These are phyloP conservation scores for Burhinus bistriatus DNA, from an alignment of 2,113 vertebrate genomes.

Conservation along the genomic window DNA sequence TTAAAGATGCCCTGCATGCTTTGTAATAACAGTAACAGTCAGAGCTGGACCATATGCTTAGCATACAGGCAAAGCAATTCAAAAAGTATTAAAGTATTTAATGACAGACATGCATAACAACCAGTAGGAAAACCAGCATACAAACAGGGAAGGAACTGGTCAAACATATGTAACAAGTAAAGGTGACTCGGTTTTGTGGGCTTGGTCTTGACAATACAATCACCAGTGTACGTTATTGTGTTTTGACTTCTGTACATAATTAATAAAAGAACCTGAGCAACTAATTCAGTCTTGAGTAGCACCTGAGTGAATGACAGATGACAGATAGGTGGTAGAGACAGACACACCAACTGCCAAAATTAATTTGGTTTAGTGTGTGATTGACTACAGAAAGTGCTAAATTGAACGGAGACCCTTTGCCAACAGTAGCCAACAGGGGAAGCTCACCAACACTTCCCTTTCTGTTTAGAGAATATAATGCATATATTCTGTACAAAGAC, in stretches of 20 bases:
- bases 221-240: neutral
- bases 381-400: neutral
- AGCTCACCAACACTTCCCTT: neutral
- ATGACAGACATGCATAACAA: neutral
- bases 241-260: neutral
- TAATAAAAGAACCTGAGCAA: neutral
- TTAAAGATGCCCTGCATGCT: neutral
- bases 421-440: neutral
- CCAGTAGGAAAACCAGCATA: neutral
- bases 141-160: neutral
- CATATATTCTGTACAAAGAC: neutral
- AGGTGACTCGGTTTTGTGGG: neutral
- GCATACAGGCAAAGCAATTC: neutral
- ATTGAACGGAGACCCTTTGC: neutral
- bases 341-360: neutral
- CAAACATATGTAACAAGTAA: neutral
- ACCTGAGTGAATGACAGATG: neutral
- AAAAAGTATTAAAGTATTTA: neutral
- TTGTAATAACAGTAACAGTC: neutral
- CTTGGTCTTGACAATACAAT: neutral
- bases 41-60: neutral
- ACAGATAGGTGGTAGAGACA: neutral
- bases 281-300: neutral
- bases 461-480: neutral
- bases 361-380: neutral